Evolutionary conservation across 2,797 vertebrate genomes (phyloP).

Genomic region (Poeciliopsis infans): DNA sequence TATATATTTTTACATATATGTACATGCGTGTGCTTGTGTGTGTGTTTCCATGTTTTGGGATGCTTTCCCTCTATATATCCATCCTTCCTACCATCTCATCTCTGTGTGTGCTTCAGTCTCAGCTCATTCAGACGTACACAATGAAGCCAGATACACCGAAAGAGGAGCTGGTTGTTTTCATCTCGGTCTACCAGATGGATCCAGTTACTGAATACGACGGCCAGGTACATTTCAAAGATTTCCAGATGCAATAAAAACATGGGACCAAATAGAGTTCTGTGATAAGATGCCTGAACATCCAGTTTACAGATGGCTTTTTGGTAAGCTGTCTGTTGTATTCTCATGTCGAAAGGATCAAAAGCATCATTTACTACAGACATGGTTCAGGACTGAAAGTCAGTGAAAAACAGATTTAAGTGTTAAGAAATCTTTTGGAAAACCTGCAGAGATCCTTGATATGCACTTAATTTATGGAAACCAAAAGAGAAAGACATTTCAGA

Average conservation of each 20-base stretch:
- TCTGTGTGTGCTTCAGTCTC: slow-evolving; percentile 65
- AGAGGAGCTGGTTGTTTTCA: slow-evolving; percentile 78
- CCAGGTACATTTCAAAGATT: slow-evolving; percentile 74
- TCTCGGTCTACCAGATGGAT: slow-evolving; percentile 87
- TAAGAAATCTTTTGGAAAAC: neutral
- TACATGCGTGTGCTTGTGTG: too few species aligned
- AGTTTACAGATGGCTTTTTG: neutral
- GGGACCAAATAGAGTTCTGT: neutral
- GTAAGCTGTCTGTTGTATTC: neutral
- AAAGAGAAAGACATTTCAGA: neutral
- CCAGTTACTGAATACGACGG: slow-evolving; percentile 89
- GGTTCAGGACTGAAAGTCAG: neutral
- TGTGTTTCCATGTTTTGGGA: neutral
- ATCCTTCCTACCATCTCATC: neutral
- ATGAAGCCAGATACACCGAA: slow-evolving; percentile 78
- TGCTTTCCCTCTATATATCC: neutral
- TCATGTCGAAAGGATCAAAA: neutral
- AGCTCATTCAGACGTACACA: slow-evolving; percentile 80
- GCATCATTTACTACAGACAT: neutral
- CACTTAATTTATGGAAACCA: neutral
- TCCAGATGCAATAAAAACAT: neutral
- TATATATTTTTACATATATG: too few species aligned
- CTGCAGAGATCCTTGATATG: neutral
- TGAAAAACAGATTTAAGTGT: neutral
- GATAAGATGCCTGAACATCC: neutral